Evolutionary conservation across 2,797 vertebrate species (phyloP), one percentile per base, ranked within the genome.

Genomic region (Geotrypetes seraphini): DNA sequence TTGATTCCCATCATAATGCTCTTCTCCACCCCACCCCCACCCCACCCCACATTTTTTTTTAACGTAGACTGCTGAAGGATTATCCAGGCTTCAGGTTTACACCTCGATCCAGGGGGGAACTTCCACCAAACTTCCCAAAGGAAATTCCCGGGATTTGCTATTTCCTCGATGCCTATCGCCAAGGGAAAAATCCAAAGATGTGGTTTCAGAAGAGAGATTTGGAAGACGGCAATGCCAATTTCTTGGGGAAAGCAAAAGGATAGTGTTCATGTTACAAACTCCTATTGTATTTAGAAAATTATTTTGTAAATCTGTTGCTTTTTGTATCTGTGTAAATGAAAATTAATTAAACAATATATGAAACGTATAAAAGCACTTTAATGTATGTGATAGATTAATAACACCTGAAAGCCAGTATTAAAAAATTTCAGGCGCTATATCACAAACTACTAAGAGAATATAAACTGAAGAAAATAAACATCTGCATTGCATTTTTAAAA

Each of bases 81-180:
- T 79, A 75, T 7, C 86, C 89, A 47, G 92, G 92, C 51, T 99
- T 99, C 68, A 71, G 78, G 44, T 97, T 97, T 64, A 81, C 91
- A 60, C 88, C 96, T 23, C 88, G 95, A 45, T 94, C 87, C 43
- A 88, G 92, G 70, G 85, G 92, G 50, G 91, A 98, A 37, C 93
- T 99, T 73, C 96, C 95, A 51, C 83, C 88, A 59, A 92, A 97
- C 72, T 99, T 99, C 64, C 94, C 96, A 32, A 74, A 73, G 36
- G 89, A 98, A 59, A 91, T 99, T 68, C 88, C 92, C 71, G 96
- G 96, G 66, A 86, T 95, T 70, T 98, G 93, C 81, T 91, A 97
- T 77, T 99, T 99, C 80, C 81, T 99, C 54, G 91, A 99, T 71
- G 73, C 81, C 26, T 80, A 75, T 35, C 56, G 68, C 54, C 73